phyloP scores from a whole-genome alignment of 2,113 vertebrate species.

The Leptocoma aspasia region DNA sequence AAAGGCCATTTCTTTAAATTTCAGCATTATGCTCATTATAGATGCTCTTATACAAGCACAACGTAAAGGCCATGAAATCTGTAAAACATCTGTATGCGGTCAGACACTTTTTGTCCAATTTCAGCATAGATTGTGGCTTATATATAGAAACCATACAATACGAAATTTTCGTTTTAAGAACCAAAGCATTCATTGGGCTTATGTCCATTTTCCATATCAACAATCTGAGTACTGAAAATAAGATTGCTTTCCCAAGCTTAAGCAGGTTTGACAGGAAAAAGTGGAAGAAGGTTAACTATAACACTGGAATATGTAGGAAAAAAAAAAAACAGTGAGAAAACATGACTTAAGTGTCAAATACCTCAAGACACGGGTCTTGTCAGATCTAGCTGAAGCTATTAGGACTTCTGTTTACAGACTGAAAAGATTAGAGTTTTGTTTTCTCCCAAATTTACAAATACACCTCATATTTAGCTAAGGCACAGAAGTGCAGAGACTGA shows the following conservation, averaged over 20 bases:
- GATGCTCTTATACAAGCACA: not conserved
- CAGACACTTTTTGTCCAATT: not conserved
- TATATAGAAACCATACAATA: not conserved
- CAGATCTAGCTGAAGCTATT: not conserved
- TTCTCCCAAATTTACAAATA: not conserved
- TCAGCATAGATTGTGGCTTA: not conserved
- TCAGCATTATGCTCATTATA: not conserved
- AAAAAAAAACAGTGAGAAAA: not conserved
- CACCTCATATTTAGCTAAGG: not conserved
- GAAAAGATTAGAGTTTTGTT: not conserved
- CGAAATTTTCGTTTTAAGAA: not conserved
- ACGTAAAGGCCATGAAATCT: accelerated
- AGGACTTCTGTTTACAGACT: not conserved
- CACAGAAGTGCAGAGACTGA: not conserved
- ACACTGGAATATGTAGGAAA: not conserved
- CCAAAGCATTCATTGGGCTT: accelerated
- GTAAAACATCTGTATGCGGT: accelerated
- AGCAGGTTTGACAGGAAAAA: not conserved
- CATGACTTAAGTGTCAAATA: not conserved
- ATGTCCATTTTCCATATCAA: not conserved
- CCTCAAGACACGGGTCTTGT: not conserved
- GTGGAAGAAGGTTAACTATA: not conserved
- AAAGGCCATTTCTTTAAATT: not conserved
- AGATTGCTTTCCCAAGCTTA: not conserved
- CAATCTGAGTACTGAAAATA: not conserved